Conservation (phyloP, 2,797 vertebrate species). For the Liparis tanakae region DNA sequence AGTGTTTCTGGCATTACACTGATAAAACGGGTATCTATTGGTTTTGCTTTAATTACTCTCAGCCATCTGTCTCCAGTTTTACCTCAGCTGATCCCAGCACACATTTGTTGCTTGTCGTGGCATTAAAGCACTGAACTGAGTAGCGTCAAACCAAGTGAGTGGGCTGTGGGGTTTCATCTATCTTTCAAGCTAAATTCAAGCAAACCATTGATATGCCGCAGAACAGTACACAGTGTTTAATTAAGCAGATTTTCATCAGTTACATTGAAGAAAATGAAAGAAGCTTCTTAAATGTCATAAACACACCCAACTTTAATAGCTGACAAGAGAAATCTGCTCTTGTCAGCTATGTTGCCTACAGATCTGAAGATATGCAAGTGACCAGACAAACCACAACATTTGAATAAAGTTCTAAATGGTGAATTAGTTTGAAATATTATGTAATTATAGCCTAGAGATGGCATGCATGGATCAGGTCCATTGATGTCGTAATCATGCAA, state of each 20-base stretch:
- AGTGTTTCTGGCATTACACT: slow-evolving; percentile 49
- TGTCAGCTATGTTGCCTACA: slow-evolving; percentile 44
- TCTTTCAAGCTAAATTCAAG: slow-evolving; percentile 31
- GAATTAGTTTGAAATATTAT: background rate
- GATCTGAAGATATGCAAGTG: slow-evolving; percentile 16
- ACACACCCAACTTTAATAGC: slow-evolving; percentile 19
- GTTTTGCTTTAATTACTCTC: slow-evolving; percentile 61
- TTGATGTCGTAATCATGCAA: slow-evolving; percentile 1
- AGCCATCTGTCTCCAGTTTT: slow-evolving; percentile 72
- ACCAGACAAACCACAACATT: slow-evolving; percentile 20
- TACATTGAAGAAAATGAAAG: slow-evolving; percentile 5
- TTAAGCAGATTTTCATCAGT: slow-evolving; percentile 26
- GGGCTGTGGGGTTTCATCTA: slow-evolving; percentile 43
- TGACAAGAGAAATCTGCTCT: slow-evolving; percentile 57
- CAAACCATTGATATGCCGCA: slow-evolving; percentile 33
- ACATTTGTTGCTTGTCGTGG: slow-evolving; percentile 50
- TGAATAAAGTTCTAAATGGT: background rate
- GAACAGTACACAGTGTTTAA: slow-evolving; percentile 32
- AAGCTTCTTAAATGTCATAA: slow-evolving; percentile 43
- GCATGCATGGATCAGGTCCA: background rate
- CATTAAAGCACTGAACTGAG: slow-evolving; percentile 43
- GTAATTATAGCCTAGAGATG: background rate
- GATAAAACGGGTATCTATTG: slow-evolving; percentile 57
- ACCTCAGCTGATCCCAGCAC: slow-evolving; percentile 59
- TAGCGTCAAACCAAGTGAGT: slow-evolving; percentile 50